A percentile compares a stretch with the other conserved stretches of the same genome.
Evolutionary conservation across 92 coral and sea anemone genomes (phyloP).

Genomic region (Zoanthus solanderi): DNA sequence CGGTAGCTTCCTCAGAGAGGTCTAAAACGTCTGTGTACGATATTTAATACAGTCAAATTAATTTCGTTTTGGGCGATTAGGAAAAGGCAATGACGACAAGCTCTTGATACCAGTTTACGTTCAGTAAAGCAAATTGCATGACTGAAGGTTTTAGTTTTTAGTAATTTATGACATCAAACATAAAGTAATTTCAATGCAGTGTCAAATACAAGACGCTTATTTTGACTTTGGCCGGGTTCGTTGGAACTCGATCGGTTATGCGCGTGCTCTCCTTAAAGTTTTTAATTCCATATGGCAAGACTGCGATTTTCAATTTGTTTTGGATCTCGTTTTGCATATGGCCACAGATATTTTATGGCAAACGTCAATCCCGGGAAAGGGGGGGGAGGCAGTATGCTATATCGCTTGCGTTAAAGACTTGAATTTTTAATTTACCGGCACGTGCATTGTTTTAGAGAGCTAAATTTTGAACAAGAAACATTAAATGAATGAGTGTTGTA

Average conservation of each 20-base stretch:
- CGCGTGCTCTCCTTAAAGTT: not conserved
- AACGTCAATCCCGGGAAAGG: not conserved
- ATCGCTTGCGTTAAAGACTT: not conserved
- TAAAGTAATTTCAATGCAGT: not conserved
- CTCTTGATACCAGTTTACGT: not conserved
- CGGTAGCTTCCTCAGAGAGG: conserved; percentile 46
- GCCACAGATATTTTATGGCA: not conserved
- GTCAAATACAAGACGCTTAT: not conserved
- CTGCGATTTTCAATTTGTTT: not conserved
- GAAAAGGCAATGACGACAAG: not conserved
- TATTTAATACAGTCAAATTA: conserved; percentile 17
- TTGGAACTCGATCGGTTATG: not conserved
- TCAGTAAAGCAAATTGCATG: not conserved
- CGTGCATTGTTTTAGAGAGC: not conserved
- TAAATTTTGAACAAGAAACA: not conserved
- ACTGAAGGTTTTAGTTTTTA: not conserved
- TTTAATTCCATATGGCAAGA: not conserved
- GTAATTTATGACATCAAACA: not conserved
- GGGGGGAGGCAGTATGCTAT: not conserved
- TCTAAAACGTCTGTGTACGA: conserved; percentile 80
- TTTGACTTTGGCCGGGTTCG: not conserved
- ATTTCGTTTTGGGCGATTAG: not conserved
- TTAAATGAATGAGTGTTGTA: not conserved
- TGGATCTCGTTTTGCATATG: not conserved
- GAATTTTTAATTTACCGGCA: not conserved